Base-by-base conservation (phyloP, 2,888 invertebrate species). In the Oxytorus armatus region DNA sequence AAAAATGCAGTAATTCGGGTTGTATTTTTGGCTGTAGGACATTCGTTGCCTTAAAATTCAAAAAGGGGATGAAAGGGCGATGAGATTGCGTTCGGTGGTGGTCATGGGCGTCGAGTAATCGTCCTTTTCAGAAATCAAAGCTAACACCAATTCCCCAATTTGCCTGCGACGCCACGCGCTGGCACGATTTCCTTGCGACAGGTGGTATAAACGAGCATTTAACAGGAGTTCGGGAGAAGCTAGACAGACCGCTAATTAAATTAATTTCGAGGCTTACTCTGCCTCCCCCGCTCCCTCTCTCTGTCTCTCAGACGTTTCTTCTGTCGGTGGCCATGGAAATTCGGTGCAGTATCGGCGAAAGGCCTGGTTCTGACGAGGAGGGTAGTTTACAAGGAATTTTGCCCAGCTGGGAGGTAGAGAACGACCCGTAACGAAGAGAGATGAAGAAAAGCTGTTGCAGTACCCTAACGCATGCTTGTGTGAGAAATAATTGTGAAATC, bases 241-340 rank as follows among this genome's bases (percentile, higher is more conserved):
- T 86, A 84, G 85, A 84, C 85, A 90, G 85, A 90, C 90, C 90
- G 86, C 90, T 90, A 91, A 91, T 91, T 91, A 89, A 91, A 91
- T 90, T 91, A 91, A 91, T 91, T 90, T 85, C 85, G 51, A 77
- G 47, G 69, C 69, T 33, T 14, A 42, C 11, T 16, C 29, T 57
- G 11, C 11, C 33, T 53, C 39, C 25, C 61, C 29, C 61, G 11
- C 61, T 16, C 44, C 25, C 53, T 44, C 44, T 14, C 39, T 16
- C n/a, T 10, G 14, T 14, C 18, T 33, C 33, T 36, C 36, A n/a
- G n/a, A n/a, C n/a, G n/a, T n/a, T n/a, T n/a, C n/a, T n/a, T 51
- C 51, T 47, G 23, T 8, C 29, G 53, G 61, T 39, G 29, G 72
- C 73, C 80, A 73, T 68, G 61, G 18, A 77, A 80, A 77, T 73